A percentile compares a stretch with the other conserved stretches of the same genome.
phyloP scores from a whole-genome alignment of 1,140 invertebrate genomes.

The Procambarus clarkii region DNA sequence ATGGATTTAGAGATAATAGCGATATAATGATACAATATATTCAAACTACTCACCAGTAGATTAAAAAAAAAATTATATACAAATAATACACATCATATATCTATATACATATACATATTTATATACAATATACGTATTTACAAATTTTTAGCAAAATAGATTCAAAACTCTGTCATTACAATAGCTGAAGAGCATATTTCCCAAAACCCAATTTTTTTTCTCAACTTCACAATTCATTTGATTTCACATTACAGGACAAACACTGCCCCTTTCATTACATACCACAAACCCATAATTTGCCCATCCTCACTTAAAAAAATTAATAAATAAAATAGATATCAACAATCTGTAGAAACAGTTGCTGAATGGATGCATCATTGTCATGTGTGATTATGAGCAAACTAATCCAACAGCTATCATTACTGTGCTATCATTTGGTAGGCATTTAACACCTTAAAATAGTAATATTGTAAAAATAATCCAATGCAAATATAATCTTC shows the following conservation, averaged over 20 bases:
- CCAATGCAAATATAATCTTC: no score
- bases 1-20: neutral
- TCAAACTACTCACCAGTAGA: neutral
- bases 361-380: neutral
- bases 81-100: conserved; percentile 17
- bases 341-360: neutral
- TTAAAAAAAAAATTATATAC: conserved; percentile 2
- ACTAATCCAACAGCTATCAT: no score
- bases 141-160: conserved; percentile 35
- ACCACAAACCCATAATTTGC: neutral
- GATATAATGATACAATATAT: neutral
- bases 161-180: neutral
- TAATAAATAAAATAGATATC: neutral
- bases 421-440: no score
- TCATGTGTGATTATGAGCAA: neutral
- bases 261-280: neutral
- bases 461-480: no score
- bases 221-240: neutral
- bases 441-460: no score
- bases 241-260: neutral
- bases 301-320: neutral
- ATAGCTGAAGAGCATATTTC: neutral
- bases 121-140: conserved; percentile 21
- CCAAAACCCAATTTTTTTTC: neutral
- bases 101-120: conserved; percentile 20